Percentiles rank a stretch among this genome's conserved stretches.
These are phyloP conservation scores for Telmatochromis bifrenatus DNA, from an alignment of 2,113 vertebrate species.

Conservation along the genomic window DNA sequence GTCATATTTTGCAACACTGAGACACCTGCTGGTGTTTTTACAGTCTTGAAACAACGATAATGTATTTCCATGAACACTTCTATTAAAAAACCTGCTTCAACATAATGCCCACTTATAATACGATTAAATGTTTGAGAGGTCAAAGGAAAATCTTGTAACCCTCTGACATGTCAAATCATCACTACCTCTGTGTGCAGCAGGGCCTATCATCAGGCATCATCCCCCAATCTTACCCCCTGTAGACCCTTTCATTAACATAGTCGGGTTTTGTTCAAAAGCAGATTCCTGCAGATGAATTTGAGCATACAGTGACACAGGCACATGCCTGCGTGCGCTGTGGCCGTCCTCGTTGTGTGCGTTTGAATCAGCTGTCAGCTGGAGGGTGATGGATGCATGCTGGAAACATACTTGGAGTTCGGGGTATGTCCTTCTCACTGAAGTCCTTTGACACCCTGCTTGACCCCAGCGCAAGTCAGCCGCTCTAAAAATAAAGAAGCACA, in stretches of 20 bases:
- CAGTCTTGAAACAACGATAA: not conserved
- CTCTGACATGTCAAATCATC: conserved; percentile 20
- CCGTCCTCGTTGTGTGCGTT: not conserved
- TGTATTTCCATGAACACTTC: not conserved
- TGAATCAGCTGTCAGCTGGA: conserved; percentile 56
- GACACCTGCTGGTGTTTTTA: not conserved
- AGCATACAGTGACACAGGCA: conserved; percentile 14
- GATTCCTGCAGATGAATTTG: conserved; percentile 42
- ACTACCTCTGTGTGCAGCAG: not conserved
- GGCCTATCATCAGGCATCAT: conserved; percentile 5
- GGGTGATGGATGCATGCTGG: conserved; percentile 58
- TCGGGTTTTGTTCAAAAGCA: conserved; percentile 53
- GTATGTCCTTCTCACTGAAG: conserved; percentile 64
- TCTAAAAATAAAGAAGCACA: conserved; percentile 69
- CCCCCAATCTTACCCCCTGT: not conserved
- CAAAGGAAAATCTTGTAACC: conserved; percentile 26
- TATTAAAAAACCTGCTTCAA: not conserved
- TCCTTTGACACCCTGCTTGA: conserved; percentile 54
- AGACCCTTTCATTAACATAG: conserved; percentile 59
- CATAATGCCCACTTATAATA: not conserved
- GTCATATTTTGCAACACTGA: not conserved
- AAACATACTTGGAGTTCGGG: conserved; percentile 70
- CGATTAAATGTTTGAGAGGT: conserved; percentile 5
- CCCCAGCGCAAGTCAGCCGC: conserved; percentile 7
- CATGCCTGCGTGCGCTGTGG: conserved; percentile 1